These are phyloP conservation scores for Caranx melampygus DNA, from an alignment of 2,113 vertebrate species.

Conservation along the genomic window DNA sequence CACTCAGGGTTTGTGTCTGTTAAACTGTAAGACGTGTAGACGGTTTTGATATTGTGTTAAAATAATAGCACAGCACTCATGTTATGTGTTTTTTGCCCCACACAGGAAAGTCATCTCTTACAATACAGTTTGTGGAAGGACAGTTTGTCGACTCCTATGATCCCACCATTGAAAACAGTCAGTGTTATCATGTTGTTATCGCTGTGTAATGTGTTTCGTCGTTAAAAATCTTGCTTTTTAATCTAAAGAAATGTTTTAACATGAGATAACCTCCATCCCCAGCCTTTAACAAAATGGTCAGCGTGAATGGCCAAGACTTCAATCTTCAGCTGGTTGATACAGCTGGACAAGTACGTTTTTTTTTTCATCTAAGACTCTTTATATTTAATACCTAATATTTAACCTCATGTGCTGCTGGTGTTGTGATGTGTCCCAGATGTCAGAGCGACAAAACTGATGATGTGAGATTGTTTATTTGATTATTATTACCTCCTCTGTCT, in stretches of 20 bases:
- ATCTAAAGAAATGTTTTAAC: slow-evolving; percentile 2
- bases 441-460: not conserved
- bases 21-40: not conserved
- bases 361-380: not conserved
- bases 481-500: slow-evolving; percentile 10
- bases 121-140: slow-evolving; percentile 90
- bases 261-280: slow-evolving; percentile 28
- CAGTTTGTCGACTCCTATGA: slow-evolving; percentile 90
- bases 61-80: not conserved
- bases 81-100: slow-evolving; percentile 5
- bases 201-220: not conserved
- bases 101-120: slow-evolving; percentile 90
- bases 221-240: not conserved
- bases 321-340: slow-evolving; percentile 91
- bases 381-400: not conserved
- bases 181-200: slow-evolving; percentile 74
- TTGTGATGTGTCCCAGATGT: not conserved
- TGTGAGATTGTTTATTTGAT: not conserved
- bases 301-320: slow-evolving; percentile 88
- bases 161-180: slow-evolving; percentile 91
- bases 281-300: slow-evolving; percentile 89
- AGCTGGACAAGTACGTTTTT: slow-evolving; percentile 86
- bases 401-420: not conserved
- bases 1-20: not conserved
- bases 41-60: not conserved